These are phyloP conservation scores for Dasysyrphus albostriatus DNA, from an alignment of 2,888 invertebrate genomes.

Conservation along the genomic window DNA sequence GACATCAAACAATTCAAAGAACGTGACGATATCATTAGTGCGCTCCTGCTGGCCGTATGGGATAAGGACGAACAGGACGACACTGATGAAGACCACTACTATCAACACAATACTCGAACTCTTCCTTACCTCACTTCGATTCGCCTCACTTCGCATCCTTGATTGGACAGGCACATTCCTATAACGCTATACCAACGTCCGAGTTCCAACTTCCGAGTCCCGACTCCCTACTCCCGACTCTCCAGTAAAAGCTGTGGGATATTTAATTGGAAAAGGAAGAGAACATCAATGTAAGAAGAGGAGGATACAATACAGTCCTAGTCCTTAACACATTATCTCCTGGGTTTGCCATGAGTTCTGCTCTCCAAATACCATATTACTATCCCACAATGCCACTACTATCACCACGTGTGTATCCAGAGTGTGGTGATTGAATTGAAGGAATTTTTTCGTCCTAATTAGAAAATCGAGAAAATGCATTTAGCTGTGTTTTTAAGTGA, in stretches of 20 bases:
- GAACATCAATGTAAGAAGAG: conserved; percentile 22
- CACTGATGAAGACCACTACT: conserved; percentile 10
- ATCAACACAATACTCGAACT: conserved; percentile 41
- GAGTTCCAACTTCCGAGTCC: not conserved
- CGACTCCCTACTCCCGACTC: not conserved
- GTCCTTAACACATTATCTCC: conserved; percentile 66
- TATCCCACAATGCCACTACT: conserved; percentile 8
- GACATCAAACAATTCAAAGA: conserved; percentile 69
- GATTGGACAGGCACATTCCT: conserved; percentile 38
- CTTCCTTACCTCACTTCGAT: conserved; percentile 1
- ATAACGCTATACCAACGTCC: not conserved
- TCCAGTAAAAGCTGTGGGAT: conserved; percentile 26
- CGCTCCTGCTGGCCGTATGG: conserved; percentile 27
- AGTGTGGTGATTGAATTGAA: conserved; percentile 66
- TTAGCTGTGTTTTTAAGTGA: conserved; percentile 62
- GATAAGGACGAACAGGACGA: conserved; percentile 3
- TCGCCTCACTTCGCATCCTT: conserved; percentile 25
- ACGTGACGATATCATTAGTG: conserved; percentile 75
- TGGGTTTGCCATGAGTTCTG: conserved; percentile 9
- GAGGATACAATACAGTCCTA: conserved; percentile 48
- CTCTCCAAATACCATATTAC: conserved; percentile 15
- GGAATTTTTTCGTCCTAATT: conserved; percentile 73
- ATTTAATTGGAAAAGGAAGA: conserved; percentile 71
- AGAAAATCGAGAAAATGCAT: conserved; percentile 71
- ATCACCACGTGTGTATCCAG: conserved; percentile 32